These are phyloP conservation scores for Oriolus oriolus DNA, from an alignment of 2,113 vertebrate genomes.

Conservation along the genomic window DNA sequence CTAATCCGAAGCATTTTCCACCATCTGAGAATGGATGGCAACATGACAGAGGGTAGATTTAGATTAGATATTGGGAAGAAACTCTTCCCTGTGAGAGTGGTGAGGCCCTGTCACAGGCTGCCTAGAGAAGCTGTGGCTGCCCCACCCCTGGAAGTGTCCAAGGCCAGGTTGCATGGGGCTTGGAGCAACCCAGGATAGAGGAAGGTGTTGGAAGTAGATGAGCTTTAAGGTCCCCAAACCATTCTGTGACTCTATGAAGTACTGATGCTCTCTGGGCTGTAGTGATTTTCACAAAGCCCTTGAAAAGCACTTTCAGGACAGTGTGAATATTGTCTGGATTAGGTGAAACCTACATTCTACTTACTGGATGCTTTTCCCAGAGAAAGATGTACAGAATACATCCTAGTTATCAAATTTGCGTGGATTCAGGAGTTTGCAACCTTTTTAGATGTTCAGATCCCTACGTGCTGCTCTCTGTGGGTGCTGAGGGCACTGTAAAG, in stretches of 20 bases:
- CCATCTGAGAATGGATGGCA: background rate
- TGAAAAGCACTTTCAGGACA: background rate
- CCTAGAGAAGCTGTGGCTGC: background rate
- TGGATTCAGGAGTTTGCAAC: background rate
- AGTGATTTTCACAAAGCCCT: background rate
- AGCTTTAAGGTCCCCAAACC: background rate
- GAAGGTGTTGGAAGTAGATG: background rate
- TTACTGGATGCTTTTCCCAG: background rate
- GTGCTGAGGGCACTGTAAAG: background rate
- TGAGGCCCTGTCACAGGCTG: accelerated
- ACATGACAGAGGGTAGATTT: background rate
- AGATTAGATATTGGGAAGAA: background rate
- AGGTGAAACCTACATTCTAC: background rate
- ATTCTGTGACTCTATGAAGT: background rate
- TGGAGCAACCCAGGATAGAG: background rate
- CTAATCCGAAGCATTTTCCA: background rate
- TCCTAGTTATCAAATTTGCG: background rate
- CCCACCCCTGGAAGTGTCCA: background rate
- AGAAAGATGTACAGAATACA: background rate
- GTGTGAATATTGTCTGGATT: background rate
- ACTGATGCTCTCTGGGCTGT: background rate
- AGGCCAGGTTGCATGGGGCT: accelerated
- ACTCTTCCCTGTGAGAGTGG: background rate
- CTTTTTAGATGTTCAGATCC: background rate
- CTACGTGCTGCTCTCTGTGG: background rate